Evolutionary conservation across 30 jellyfish, hydroid and myxozoan species (phyloP).

Genomic region (Turritopsis rubra): DNA sequence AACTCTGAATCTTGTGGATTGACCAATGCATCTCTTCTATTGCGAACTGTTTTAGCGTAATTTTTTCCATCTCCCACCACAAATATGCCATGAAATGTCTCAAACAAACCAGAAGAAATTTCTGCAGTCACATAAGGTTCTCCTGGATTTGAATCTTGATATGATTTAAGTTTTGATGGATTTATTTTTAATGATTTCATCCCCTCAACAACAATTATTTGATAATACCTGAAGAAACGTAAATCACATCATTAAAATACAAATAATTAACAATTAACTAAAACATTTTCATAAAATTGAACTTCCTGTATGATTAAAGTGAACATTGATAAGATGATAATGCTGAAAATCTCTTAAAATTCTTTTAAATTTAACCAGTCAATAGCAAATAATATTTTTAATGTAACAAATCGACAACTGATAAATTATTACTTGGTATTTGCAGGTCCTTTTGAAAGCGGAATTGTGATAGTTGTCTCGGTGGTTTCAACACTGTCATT

Average conservation of each 20-base stretch:
- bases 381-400: no score
- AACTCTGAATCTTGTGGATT: slow-evolving; percentile 18
- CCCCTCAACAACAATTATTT: slow-evolving; percentile 38
- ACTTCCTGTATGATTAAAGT: no score
- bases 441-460: slow-evolving; percentile 49
- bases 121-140: slow-evolving; percentile 67
- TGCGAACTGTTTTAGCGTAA: slow-evolving; percentile 7
- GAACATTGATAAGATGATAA: no score
- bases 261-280: no score
- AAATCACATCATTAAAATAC: no score
- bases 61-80: slow-evolving; percentile 77
- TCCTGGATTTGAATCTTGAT: slow-evolving; percentile 25
- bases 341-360: no score
- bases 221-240: slow-evolving; percentile 52
- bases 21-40: slow-evolving; percentile 16
- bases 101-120: slow-evolving; percentile 29
- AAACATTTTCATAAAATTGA: no score
- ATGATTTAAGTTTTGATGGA: slow-evolving; percentile 24
- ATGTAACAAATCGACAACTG: no score
- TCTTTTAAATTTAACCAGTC: no score
- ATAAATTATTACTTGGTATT: slow-evolving; percentile 24
- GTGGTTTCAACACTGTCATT: neutral
- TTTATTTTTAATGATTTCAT: neutral
- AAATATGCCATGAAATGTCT: neutral
- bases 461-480: slow-evolving; percentile 19